Evolutionary conservation across 2,797 vertebrate genomes (phyloP), one percentile per base, ranked within the genome.

Genomic region (Danionella dracula): DNA sequence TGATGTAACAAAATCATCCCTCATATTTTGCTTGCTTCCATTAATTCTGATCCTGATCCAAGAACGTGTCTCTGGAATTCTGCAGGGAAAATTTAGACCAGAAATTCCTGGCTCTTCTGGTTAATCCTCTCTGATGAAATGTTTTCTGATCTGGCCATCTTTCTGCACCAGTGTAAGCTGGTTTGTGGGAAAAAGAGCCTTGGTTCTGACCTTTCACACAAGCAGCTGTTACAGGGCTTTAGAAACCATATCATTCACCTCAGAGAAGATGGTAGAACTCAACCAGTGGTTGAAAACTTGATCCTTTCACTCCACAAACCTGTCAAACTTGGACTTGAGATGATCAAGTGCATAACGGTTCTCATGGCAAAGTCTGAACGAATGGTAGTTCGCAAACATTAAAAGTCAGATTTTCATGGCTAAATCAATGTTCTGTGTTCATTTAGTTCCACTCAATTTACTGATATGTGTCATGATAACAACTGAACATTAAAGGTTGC

Each of bases 51-150:
- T n/a, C n/a, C n/a, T n/a, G n/a, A n/a, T n/a, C n/a, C n/a, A n/a
- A n/a, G n/a, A n/a, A n/a, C n/a, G n/a, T n/a, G n/a, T n/a, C n/a
- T n/a, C n/a, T n/a, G n/a, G n/a, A n/a, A n/a, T n/a, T n/a, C n/a
- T n/a, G n/a, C n/a, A n/a, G n/a, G n/a, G n/a, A n/a, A 46, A 59
- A 59, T 44, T 16, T 56, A 41, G 54, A 41, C 13, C 6, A 41
- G 20, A 17, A 41, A 42, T 42, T 57, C 54, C 10, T 1, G 8
- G 21, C 31, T 34, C 31, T 12, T 51, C 12, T 21, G 8, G 20
- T 55, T 55, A 40, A 44, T n/a, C n/a, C n/a, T n/a, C n/a, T n/a
- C n/a, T 5, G 8, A 59, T 20, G 40, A 59, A 29, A 11, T 0
- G 29, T 59, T 59, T 41, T 44, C 41, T 45, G 56, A 59, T 59